Base-by-base conservation (phyloP, 2,888 invertebrate species). In the Troides helena region DNA sequence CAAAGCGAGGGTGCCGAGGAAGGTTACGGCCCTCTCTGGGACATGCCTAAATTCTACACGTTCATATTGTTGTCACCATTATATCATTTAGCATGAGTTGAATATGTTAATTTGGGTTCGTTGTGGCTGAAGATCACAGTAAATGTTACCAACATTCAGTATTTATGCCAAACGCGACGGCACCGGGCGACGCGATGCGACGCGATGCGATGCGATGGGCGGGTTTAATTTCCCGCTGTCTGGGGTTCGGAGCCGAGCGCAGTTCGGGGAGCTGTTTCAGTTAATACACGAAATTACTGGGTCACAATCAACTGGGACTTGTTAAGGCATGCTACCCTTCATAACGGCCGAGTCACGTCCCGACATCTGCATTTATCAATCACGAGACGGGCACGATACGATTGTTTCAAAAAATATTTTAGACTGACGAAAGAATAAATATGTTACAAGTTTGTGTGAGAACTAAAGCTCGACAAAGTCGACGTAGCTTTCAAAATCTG, bases 221-320 rank as follows among this genome's bases (percentile, higher is more conserved):
- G 36, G 65, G 65, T 65, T 39, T 65, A 65, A 57, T 69, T 62
- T 53, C 57, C 65, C 30, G 39, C 56, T 21, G 43, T n/a, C 39
- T 57, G 21, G 43, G 61, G 63, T 70, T 58, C 39, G 39, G 36
- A 61, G 18, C 21, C 62, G 62, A 25, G n/a, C 50, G 58, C 70
- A 43, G 62, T 59, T 65, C 62, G n/a, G 70, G 62, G 53, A 66
- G 66, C 70, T 67, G 59, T 67, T 63, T 62, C 21, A 58, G 66
- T 63, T 70, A 63, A 70, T 70, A 62, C 66, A 63, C 70, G 70
- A 70, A 70, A 70, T 70, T 70, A 70, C 70, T 70, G 70, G 70
- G 70, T 70, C 70, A 70, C 70, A 70, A 70, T 67, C 70, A 70
- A 70, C 70, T 62, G 70, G 70, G 70, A 67, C 70, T 70, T 70